Conservation (phyloP, 2,888 invertebrate species). For the Diaprepes abbreviatus region DNA sequence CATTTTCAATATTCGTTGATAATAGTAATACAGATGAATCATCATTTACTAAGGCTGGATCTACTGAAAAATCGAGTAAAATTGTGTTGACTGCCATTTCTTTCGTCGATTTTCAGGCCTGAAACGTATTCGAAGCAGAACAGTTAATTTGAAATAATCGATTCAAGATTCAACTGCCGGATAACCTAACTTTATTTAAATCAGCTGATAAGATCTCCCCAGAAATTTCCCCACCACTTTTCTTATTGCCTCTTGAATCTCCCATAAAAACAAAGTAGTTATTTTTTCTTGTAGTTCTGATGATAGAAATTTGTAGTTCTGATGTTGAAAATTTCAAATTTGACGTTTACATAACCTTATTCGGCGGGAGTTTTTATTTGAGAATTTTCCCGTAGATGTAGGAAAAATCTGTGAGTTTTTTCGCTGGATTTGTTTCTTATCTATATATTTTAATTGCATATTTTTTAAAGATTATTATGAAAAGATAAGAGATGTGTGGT, state of each 20-base stretch:
- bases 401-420: too few species aligned
- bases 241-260: too few species aligned
- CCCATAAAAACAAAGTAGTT: too few species aligned
- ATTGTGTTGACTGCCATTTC: constrained; percentile 85
- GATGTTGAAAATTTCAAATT: background rate
- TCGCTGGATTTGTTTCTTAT: background rate
- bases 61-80: constrained; percentile 84
- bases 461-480: background rate
- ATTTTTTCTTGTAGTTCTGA: too few species aligned
- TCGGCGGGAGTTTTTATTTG: background rate
- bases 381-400: too few species aligned
- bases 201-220: background rate
- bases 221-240: too few species aligned
- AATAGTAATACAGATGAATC: constrained; percentile 76
- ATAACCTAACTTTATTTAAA: constrained; percentile 8
- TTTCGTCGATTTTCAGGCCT: background rate
- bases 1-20: constrained; percentile 77
- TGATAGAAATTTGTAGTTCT: too few species aligned
- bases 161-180: background rate
- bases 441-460: background rate
- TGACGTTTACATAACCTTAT: constrained; percentile 1
- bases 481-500: constrained; percentile 25
- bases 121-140: background rate
- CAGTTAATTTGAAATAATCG: too few species aligned
- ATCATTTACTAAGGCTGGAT: constrained; percentile 77